Evolutionary conservation across 2,113 vertebrate species (phyloP).

Genomic region (Heptranchias perlo): DNA sequence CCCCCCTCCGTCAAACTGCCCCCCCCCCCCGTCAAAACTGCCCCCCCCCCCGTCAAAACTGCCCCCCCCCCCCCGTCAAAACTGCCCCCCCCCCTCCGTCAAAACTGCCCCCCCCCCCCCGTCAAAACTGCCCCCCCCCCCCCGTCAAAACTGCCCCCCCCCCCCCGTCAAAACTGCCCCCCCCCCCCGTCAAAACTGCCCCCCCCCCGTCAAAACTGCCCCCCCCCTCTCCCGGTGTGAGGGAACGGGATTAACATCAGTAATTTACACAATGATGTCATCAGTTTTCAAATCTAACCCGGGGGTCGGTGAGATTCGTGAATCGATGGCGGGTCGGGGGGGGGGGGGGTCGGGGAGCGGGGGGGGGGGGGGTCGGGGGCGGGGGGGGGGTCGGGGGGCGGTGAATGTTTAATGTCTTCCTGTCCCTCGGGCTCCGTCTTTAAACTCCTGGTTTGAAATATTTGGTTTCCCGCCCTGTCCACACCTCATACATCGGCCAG

Average conservation of each 20-base stretch:
- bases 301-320: too few relatives aligned
- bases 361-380: too few relatives aligned
- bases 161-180: too few relatives aligned
- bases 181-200: neutral
- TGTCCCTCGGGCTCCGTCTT: neutral
- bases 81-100: neutral
- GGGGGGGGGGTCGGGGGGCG: too few relatives aligned
- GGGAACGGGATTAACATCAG: neutral
- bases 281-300: neutral
- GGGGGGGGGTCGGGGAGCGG: too few relatives aligned
- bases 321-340: too few relatives aligned
- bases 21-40: neutral
- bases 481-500: neutral
- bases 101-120: neutral
- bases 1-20: neutral
- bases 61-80: neutral
- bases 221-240: neutral
- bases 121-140: too few relatives aligned
- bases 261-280: neutral
- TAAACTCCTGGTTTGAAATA: neutral
- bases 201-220: too few relatives aligned
- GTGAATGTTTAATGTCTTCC: neutral
- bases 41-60: too few relatives aligned
- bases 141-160: too few relatives aligned
- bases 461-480: neutral